Evolutionary conservation across 2,113 vertebrate species (phyloP).

Genomic region (Sminthopsis crassicaudata): DNA sequence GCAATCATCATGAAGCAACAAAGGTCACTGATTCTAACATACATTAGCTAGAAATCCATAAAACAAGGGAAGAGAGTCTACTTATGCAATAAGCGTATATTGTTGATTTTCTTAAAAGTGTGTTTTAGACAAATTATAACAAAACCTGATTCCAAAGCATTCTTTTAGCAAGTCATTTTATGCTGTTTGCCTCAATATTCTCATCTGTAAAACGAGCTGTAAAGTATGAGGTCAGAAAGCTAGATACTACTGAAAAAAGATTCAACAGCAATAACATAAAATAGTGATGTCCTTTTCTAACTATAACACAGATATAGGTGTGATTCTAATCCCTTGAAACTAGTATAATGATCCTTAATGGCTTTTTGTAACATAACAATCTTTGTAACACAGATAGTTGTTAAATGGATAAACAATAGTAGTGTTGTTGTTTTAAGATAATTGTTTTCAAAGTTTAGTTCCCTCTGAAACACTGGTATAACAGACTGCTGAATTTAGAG

Average conservation of each 20-base stretch:
- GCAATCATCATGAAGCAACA: not conserved
- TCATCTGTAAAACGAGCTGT: not conserved
- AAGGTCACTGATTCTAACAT: fast-evolving
- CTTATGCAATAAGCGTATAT: not conserved
- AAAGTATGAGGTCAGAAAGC: not conserved
- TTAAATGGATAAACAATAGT: not conserved
- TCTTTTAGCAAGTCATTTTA: not conserved
- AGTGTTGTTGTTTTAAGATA: not conserved
- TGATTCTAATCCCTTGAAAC: not conserved
- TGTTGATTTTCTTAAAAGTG: not conserved
- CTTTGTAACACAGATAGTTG: too few species aligned
- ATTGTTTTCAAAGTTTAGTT: not conserved
- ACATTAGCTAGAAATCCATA: not conserved
- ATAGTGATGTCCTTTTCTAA: not conserved
- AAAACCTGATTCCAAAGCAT: not conserved
- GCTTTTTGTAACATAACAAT: not conserved
- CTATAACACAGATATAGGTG: not conserved
- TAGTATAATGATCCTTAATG: not conserved
- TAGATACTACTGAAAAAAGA: not conserved
- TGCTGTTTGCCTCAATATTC: not conserved
- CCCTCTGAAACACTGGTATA: not conserved
- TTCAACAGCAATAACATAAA: not conserved
- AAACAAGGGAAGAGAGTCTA: not conserved
- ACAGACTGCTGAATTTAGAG: too few species aligned
- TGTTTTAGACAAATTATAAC: not conserved